Evolutionary conservation across 1,140 invertebrate species (phyloP).

Genomic region (Musca domestica): DNA sequence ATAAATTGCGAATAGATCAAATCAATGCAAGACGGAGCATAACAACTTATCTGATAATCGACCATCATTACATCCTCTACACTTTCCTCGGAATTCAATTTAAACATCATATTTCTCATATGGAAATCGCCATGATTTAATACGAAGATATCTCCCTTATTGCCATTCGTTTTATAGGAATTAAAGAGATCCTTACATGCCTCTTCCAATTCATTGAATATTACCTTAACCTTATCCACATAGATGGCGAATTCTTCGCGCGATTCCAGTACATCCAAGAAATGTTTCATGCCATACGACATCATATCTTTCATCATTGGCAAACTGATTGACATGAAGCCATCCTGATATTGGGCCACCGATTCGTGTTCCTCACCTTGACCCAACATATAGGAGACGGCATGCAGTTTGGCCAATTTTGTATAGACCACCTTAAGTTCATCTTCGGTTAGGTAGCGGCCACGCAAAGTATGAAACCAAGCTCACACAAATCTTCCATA

Average conservation of each 20-base stretch:
- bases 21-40: slow-evolving; percentile 14
- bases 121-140: slow-evolving; percentile 24
- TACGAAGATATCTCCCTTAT: not conserved
- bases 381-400: slow-evolving; percentile 35
- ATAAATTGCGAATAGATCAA: slow-evolving; percentile 19
- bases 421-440: slow-evolving; percentile 27
- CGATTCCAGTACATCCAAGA: not conserved
- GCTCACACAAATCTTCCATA: slow-evolving; percentile 35
- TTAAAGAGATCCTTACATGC: slow-evolving; percentile 2
- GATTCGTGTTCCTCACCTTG: slow-evolving; percentile 11
- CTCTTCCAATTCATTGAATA: not conserved
- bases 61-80: slow-evolving; percentile 18
- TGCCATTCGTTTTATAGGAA: not conserved
- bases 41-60: slow-evolving; percentile 18
- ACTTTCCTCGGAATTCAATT: not conserved
- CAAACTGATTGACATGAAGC: not conserved
- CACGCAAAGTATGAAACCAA: slow-evolving; percentile 33
- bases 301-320: not conserved
- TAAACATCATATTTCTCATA: slow-evolving; percentile 21
- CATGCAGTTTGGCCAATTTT: slow-evolving; percentile 45
- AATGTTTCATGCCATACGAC: not conserved
- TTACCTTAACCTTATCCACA: slow-evolving; percentile 8
- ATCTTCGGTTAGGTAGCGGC: slow-evolving; percentile 20
- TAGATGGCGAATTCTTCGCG: not conserved
- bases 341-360: not conserved